Evolutionary conservation across 2,797 vertebrate genomes (phyloP).

Genomic region (Helarctos malayanus): DNA sequence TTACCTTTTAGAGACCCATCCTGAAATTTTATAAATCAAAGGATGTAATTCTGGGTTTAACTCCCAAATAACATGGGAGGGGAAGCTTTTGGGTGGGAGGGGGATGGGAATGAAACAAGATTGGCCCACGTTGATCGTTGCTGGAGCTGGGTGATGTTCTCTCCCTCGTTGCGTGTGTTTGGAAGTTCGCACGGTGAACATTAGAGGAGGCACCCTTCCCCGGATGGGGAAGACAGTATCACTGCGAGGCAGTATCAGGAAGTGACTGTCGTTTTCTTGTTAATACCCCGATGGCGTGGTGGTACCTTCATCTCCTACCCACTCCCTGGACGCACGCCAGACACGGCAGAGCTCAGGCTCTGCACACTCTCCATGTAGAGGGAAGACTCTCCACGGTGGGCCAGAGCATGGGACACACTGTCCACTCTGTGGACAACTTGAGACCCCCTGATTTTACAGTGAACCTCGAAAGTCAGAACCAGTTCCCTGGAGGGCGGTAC

Average conservation of each 20-base stretch:
- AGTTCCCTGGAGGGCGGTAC: neutral
- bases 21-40: neutral
- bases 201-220: neutral
- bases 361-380: no score
- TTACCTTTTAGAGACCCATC: neutral
- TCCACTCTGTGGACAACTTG: neutral
- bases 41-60: neutral
- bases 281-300: neutral
- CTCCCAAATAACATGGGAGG: neutral
- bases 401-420: neutral
- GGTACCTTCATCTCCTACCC: neutral
- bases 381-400: neutral
- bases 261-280: neutral
- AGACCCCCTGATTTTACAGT: neutral
- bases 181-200: neutral
- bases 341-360: no score
- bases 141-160: fast-evolving
- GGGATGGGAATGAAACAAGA: neutral
- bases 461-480: neutral
- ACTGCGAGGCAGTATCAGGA: neutral
- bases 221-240: neutral
- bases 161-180: neutral
- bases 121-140: fast-evolving
- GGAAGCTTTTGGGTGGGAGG: neutral
- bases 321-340: neutral